Evolutionary conservation across 2,113 vertebrate species (phyloP).

Genomic region (Myotis lucifugus): DNA sequence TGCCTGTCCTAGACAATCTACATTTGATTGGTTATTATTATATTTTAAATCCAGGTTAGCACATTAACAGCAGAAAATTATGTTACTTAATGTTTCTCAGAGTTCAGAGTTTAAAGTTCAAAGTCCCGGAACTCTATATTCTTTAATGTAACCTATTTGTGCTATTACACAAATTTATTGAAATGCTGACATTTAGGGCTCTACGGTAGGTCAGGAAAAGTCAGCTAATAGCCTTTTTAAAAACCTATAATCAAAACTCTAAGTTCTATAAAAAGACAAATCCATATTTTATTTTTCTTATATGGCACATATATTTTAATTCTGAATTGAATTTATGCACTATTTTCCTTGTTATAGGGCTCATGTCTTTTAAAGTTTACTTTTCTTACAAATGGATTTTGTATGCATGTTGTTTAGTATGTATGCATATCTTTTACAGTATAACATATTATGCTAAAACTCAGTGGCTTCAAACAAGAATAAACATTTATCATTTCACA

Average conservation of each 20-base stretch:
- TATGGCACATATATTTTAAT: not conserved
- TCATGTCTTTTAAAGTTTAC: not conserved
- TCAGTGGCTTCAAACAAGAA: not conserved
- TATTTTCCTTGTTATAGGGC: not conserved
- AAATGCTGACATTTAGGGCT: not conserved
- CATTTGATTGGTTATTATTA: not conserved
- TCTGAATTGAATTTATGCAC: slow-evolving; percentile 1
- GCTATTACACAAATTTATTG: not conserved
- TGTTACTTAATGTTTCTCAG: slow-evolving; percentile 5
- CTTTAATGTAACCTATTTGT: not conserved
- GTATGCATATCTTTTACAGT: not conserved
- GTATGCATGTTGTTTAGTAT: not conserved
- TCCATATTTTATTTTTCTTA: not conserved
- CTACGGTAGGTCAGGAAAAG: not conserved
- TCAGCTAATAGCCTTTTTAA: not conserved
- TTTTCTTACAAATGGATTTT: not conserved
- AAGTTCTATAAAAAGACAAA: not conserved
- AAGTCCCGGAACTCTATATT: not conserved
- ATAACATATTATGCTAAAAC: not conserved
- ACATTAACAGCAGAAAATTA: not conserved
- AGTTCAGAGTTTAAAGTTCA: slow-evolving; percentile 7
- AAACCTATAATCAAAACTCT: not conserved
- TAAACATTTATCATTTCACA: not conserved
- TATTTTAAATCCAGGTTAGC: slow-evolving; percentile 3
- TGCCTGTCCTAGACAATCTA: not conserved